A percentile compares a stretch with the other conserved stretches of the same genome.
These are phyloP conservation scores for Baryphthengus martii DNA, from an alignment of 2,113 vertebrate genomes.

Conservation along the genomic window DNA sequence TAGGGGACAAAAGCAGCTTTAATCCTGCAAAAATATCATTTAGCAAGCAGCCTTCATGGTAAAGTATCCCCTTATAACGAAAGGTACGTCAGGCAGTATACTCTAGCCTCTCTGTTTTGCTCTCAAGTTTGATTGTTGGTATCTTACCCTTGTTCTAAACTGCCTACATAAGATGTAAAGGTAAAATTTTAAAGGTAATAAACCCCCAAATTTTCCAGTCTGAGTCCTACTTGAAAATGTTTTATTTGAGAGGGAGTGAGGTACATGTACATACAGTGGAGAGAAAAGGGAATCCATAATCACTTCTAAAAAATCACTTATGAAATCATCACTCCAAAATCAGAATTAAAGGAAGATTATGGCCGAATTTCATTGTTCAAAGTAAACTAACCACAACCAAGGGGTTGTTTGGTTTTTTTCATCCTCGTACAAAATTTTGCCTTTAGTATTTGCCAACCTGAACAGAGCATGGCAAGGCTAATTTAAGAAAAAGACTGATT, in stretches of 20 bases:
- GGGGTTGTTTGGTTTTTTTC: neutral
- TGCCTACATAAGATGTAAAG: neutral
- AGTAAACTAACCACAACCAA: neutral
- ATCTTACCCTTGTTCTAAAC: neutral
- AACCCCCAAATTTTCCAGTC: neutral
- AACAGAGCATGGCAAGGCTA: neutral
- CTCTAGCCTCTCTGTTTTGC: neutral
- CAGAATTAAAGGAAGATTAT: neutral
- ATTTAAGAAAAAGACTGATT: neutral
- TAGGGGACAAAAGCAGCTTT: neutral
- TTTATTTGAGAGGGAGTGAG: neutral
- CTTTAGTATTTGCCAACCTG: neutral
- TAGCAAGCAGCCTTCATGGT: neutral
- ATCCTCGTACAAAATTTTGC: neutral
- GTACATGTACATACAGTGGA: neutral
- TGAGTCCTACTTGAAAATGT: neutral
- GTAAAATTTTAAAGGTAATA: neutral
- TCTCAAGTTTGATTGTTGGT: neutral
- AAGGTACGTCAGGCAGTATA: neutral
- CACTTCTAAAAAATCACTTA: neutral
- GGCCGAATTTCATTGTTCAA: neutral
- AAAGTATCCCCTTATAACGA: neutral
- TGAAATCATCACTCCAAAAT: neutral
- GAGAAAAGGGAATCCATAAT: neutral
- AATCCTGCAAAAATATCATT: neutral